Base-by-base conservation (phyloP, 2,113 vertebrate genomes). In the Onychostoma macrolepis region DNA sequence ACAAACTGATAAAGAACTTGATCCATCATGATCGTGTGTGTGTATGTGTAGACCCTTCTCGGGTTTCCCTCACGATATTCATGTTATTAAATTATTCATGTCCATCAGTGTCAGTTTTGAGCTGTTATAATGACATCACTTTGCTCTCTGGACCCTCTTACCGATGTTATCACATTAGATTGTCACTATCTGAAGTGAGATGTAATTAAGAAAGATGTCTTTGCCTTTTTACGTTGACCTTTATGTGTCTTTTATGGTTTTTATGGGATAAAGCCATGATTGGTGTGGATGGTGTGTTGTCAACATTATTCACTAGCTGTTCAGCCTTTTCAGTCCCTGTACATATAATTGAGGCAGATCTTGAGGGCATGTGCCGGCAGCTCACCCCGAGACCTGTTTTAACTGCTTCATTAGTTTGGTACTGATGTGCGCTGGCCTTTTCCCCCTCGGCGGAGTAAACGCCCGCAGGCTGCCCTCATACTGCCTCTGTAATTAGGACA, bases 221-320 rank as follows among this genome's bases (percentile, higher is more conserved):
- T 56, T 30, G 48, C 38, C 28, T 71, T 83, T 50, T 50, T 50
- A 30, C 21, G 15, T 36, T 53, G 81, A 83, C 81, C 63, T 83
- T 82, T 65, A 65, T 81, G 38, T 28, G 36, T 80, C 58, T 82
- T 36, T 94, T 95, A 95, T 95, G 90, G 17, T 48, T 95, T 96
- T 96, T n/a, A 26, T 75, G 26, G 12, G 53, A 58, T 30, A 26
- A 53, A 33, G 26, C 76, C 28, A 53, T 78, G 43, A 53, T 53
- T 48, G 74, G 74, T 76, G 21, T 48, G 41, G 83, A 43, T 61
- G 26, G 33, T 78, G 53, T 24, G 26, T 36, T 65, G 80, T 83
- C 65, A 71, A 78, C 41, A 76, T 67, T 65, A 43, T 45, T 82
- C 38, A 21, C 38, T 12, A 11, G 13, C 26, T 17, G 13, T 26